Evolutionary conservation across 2,888 invertebrate species (phyloP).

Genomic region (Thelaira solivaga): DNA sequence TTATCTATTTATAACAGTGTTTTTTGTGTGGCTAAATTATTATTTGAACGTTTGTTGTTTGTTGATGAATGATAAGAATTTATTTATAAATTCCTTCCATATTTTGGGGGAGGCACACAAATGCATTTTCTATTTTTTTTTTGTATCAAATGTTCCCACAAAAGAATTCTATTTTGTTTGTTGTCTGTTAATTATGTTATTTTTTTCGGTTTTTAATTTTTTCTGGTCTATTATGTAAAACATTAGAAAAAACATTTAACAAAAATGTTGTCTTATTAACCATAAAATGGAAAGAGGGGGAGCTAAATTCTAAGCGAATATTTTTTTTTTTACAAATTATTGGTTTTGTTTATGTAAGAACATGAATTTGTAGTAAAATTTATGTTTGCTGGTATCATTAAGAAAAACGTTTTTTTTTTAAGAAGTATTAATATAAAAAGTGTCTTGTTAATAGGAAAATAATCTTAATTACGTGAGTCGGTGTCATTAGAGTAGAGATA

Average conservation of each 20-base stretch:
- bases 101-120: not conserved
- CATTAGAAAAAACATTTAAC: constrained; percentile 67
- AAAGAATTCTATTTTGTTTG: constrained; percentile 38
- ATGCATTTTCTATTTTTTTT: constrained; percentile 8
- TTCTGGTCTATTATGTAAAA: constrained; percentile 67
- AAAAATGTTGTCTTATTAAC: constrained; percentile 56
- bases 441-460: no score
- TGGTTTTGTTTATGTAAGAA: constrained; percentile 13
- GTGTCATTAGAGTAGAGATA: no score
- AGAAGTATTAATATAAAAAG: no score
- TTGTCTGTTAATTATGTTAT: constrained; percentile 69
- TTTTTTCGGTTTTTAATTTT: constrained; percentile 52
- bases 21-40: constrained; percentile 50
- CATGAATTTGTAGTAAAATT: constrained; percentile 41
- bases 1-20: not conserved
- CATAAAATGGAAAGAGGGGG: constrained; percentile 23
- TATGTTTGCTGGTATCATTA: constrained; percentile 28
- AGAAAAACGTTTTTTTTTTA: no score
- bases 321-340: not conserved
- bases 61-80: constrained; percentile 60
- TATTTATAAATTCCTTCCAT: not conserved
- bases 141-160: constrained; percentile 36
- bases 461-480: no score
- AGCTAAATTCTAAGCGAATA: constrained; percentile 6
- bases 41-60: constrained; percentile 51